A percentile compares a stretch with the other conserved stretches of the same genome.
Conservation (phyloP, 2,888 invertebrate genomes). For the Fragum sueziense region DNA sequence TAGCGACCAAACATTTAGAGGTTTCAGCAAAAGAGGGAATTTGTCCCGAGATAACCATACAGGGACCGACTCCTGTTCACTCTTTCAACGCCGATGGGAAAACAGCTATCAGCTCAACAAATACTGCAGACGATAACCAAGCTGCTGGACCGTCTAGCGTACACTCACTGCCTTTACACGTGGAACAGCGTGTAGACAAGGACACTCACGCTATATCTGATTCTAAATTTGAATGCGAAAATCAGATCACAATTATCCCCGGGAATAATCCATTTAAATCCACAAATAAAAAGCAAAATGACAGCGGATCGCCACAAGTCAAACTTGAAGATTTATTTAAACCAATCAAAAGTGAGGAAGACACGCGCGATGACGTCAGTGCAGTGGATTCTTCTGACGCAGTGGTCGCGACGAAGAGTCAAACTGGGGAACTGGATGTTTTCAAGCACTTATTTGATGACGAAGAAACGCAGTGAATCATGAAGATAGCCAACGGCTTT, state of each 20-base stretch:
- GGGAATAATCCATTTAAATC: conserved; percentile 39
- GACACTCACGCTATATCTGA: conserved; percentile 11
- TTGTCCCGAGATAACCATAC: conserved; percentile 18
- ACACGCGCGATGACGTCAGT: not conserved
- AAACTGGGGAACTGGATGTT: conserved; percentile 53
- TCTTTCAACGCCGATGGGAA: not conserved
- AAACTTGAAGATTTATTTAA: conserved; percentile 50
- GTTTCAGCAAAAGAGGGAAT: not conserved
- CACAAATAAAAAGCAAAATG: conserved; percentile 5
- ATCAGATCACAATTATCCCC: conserved; percentile 52
- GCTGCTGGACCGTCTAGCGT: not conserved
- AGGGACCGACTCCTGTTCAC: conserved; percentile 11
- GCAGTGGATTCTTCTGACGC: conserved; percentile 9
- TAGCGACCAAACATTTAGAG: not conserved
- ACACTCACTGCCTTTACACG: not conserved
- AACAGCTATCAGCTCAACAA: not conserved
- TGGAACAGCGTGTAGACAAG: not conserved
- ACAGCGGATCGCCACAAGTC: not conserved
- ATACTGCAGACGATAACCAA: not conserved
- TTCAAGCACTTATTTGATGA: conserved; percentile 59
- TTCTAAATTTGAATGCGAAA: conserved; percentile 40
- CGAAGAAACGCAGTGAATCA: conserved; percentile 30
- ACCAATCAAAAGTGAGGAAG: conserved; percentile 18
- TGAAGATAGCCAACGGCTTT: no score
- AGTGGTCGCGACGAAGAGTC: conserved; percentile 31